Evolutionary conservation across 2,113 vertebrate species (phyloP).

Genomic region (Pedetes capensis): DNA sequence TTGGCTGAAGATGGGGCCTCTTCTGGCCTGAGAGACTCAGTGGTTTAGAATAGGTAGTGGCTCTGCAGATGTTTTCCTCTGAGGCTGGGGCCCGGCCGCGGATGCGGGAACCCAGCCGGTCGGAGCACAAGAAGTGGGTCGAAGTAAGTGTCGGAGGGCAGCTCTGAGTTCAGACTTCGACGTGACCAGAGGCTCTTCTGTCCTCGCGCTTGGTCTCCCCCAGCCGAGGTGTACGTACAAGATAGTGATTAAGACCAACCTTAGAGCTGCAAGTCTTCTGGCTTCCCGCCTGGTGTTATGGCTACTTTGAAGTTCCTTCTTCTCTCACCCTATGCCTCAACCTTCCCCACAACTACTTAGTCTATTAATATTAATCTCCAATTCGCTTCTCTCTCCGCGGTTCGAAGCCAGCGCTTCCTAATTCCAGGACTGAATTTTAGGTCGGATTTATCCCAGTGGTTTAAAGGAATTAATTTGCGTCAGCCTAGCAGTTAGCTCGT

Average conservation of each 20-base stretch:
- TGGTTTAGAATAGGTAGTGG: rapidly evolving
- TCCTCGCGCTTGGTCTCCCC: not conserved
- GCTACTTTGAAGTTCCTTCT: not conserved
- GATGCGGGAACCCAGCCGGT: conserved; percentile 10
- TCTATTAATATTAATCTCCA: not conserved
- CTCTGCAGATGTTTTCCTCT: not conserved
- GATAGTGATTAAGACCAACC: not conserved
- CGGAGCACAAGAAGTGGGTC: conserved; percentile 65
- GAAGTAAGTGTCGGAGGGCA: conserved; percentile 67
- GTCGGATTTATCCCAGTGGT: not conserved
- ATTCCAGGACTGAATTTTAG: not conserved
- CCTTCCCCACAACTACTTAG: rapidly evolving
- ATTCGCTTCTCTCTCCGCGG: not conserved
- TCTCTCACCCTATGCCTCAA: too few relatives aligned
- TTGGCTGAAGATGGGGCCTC: too few relatives aligned
- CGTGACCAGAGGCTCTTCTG: not conserved
- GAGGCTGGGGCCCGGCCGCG: not conserved
- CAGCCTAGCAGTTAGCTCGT: not conserved
- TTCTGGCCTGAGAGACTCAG: too few relatives aligned
- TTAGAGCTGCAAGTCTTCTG: not conserved
- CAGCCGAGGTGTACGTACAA: rapidly evolving
- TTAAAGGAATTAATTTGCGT: not conserved
- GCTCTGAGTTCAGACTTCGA: not conserved
- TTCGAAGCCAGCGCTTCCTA: not conserved
- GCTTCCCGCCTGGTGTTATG: not conserved